These are phyloP conservation scores for Diabrotica virgifera DNA, from an alignment of 1,140 invertebrate genomes.

Conservation along the genomic window DNA sequence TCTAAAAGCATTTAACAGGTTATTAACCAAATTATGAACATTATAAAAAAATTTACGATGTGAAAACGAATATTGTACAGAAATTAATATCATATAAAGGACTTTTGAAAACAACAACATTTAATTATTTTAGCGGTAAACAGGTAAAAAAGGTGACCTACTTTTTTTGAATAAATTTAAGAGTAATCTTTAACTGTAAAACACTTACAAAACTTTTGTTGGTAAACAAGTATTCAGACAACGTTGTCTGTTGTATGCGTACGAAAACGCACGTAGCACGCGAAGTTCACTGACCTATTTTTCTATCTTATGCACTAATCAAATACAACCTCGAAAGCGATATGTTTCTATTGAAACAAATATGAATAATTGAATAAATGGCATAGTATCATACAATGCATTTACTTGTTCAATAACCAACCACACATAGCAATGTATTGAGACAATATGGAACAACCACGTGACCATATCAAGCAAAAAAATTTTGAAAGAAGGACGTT, in stretches of 20 bases:
- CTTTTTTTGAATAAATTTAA: background rate
- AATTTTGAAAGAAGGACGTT: too few species aligned
- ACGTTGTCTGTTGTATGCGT: conserved; percentile 9
- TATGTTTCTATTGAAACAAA: background rate
- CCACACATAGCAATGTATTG: too few species aligned
- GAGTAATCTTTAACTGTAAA: background rate
- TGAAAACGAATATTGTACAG: background rate
- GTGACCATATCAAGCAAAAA: too few species aligned
- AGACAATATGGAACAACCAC: too few species aligned
- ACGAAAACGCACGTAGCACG: conserved; percentile 7
- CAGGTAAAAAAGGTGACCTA: background rate
- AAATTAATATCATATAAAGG: background rate
- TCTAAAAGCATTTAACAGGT: too few species aligned
- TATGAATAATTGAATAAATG: background rate
- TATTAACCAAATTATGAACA: too few species aligned
- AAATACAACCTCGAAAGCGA: background rate
- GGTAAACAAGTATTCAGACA: background rate
- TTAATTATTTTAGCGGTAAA: background rate
- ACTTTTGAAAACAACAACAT: background rate
- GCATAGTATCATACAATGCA: background rate
- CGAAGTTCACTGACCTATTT: conserved; percentile 16
- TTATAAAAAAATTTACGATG: background rate
- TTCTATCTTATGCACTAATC: background rate
- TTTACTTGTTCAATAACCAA: background rate
- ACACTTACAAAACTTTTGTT: background rate